Base-by-base conservation (phyloP, 2,113 vertebrate genomes). In the Otolemur garnettii region DNA sequence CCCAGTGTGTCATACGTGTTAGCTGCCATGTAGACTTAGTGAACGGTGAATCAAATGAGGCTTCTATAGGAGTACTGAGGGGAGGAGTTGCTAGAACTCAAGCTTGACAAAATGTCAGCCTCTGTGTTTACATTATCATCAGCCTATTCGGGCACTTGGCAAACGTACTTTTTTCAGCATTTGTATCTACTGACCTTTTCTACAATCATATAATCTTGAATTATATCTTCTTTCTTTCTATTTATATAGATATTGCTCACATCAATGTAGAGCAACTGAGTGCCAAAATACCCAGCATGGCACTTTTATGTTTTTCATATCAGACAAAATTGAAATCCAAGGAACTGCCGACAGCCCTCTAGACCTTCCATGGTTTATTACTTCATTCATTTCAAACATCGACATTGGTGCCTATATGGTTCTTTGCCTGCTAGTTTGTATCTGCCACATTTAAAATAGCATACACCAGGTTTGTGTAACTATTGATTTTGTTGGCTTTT, bases 401-500 rank as follows among this genome's bases (percentile, higher is more conserved):
- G 35, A 42, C 15, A 60, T 9, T 69, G 22, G 14, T 26, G 35
- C 79, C 42, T 62, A 0, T 17, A 0, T 62, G 30, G 57, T 69
- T 80, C 1, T 66, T 69, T 97, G 69, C 68, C 30, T 87, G 69
- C 59, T 60, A 33, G 55, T 93, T 87, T 87, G 0, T 60, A 55
- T 79, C 35, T 50, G 28, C 80, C 28, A 15, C 69, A 66, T 75
- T 91, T 87, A 68, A 90, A 96, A 59, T 45, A 50, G 15, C 82
- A 35, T 57, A 60, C 50, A 45, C 84, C 71, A 55, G n/a, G 7
- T 62, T 75, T 96, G 35, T 85, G 14, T 77, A 78, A 71, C 66
- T 13, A 21, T 35, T 96, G 87, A 90, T 87, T 95, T 85, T 87
- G 3, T 95, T 96, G 80, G 84, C 59, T 64, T 60, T 84, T 69